Base-by-base conservation (phyloP, 2,113 vertebrate species). In the Dunckerocampus dactyliophorus region DNA sequence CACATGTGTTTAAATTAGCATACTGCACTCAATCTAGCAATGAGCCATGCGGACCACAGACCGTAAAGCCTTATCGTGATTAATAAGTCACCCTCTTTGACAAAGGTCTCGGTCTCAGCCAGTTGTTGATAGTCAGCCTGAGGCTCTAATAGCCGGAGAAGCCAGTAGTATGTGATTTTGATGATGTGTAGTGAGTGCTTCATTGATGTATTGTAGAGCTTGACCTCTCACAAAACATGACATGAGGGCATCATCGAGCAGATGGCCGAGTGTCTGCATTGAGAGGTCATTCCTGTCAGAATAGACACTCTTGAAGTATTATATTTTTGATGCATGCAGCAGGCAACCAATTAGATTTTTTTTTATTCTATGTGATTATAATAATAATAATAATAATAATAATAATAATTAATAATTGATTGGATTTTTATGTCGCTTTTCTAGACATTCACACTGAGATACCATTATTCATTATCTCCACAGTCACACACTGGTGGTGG, bases 81-180 rank as follows among this genome's bases (percentile, higher is more conserved):
- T 61, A 54, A 80, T 68, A 45, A 34, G 65, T 56, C 17, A 7
- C 56, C 54, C 34, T 49, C 50, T 70, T 59, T 73, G 65, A 64
- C 59, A 58, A 65, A 54, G 45, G 47, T 66, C 19, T 42, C 43
- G 9, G 69, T 67, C 65, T 82, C 19, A 65, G 77, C 65, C 31
- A 67, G 59, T 63, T 71, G 67, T 12, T 78, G 66, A 71, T 82
- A 73, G 72, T 76, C 69, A 72, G 46, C 61, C 76, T 49, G 65
- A 82, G 62, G 45, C 60, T 48, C 45, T 52, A n/a, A 14, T 15
- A 49, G 37, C 24, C 39, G 51, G n/a, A 54, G 46, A 51, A 52
- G 64, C 24, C 11, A 1, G 46, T 15, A 10, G 47, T 47, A 22
- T 74, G 52, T 63, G 59, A 54, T 53, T 69, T 56, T 62, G 13